phyloP scores from a whole-genome alignment of 2,888 invertebrate species.

The Brachyptera risi region DNA sequence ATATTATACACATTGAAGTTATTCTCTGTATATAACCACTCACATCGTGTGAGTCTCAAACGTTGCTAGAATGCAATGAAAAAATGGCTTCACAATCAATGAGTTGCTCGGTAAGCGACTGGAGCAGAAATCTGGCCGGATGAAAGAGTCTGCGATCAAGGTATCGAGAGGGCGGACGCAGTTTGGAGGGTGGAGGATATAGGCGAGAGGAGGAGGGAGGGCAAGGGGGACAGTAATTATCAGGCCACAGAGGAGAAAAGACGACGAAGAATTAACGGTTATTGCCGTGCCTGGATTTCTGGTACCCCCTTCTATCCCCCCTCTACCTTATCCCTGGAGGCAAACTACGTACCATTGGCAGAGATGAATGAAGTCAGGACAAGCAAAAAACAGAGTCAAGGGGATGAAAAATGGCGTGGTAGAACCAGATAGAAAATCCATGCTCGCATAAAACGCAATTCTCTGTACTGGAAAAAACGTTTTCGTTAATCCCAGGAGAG shows the following conservation, averaged over 20 bases:
- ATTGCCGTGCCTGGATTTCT: conserved; percentile 1
- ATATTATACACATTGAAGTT: too few relatives aligned
- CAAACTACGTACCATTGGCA: not conserved
- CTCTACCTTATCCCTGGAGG: not conserved
- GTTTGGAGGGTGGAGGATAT: not conserved
- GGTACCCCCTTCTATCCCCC: too few relatives aligned
- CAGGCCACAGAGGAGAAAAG: conserved; percentile 16
- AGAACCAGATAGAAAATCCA: too few relatives aligned
- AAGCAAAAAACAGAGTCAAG: not conserved
- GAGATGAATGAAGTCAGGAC: conserved; percentile 2
- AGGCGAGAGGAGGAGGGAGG: not conserved
- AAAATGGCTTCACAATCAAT: too few relatives aligned
- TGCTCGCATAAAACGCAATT: too few relatives aligned
- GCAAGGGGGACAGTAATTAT: conserved; percentile 11
- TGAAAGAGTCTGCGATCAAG: conserved; percentile 1
- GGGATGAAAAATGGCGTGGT: conserved; percentile 15
- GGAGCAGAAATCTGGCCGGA: not conserved
- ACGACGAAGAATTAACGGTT: conserved; percentile 21
- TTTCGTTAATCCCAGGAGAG: too few relatives aligned
- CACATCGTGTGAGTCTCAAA: too few relatives aligned
- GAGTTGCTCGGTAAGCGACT: not conserved
- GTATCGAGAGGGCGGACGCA: not conserved
- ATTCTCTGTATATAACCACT: too few relatives aligned
- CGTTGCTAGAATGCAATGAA: too few relatives aligned
- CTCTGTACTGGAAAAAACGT: too few relatives aligned